Percentiles rank a stretch among this genome's conserved stretches.
These are phyloP conservation scores for Pagetopsis macropterus DNA, from an alignment of 2,797 vertebrate species.

Conservation along the genomic window DNA sequence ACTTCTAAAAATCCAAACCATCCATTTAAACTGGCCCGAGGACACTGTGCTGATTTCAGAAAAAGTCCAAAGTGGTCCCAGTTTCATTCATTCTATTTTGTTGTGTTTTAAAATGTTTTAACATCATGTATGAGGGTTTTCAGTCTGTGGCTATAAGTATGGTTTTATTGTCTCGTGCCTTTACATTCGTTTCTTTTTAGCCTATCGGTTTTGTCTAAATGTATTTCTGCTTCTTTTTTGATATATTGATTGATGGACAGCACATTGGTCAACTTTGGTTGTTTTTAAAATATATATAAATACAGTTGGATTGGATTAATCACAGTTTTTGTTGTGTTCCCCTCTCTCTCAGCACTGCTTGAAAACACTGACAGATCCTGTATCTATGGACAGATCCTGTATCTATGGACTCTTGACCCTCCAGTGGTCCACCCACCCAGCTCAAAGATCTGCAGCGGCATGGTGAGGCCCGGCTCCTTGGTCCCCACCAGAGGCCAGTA, in stretches of 20 bases:
- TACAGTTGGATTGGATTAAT: too few relatives aligned
- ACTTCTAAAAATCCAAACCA: too few relatives aligned
- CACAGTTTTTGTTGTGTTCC: too few relatives aligned
- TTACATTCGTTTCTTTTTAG: too few relatives aligned
- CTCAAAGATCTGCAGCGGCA: constrained; percentile 86
- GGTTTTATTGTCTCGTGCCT: too few relatives aligned
- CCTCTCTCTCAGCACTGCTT: not conserved
- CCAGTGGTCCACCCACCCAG: constrained; percentile 68
- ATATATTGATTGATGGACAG: too few relatives aligned
- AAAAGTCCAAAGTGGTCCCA: not conserved
- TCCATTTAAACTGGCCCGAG: not conserved
- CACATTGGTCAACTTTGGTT: too few relatives aligned
- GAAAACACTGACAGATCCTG: not conserved
- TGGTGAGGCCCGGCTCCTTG: constrained; percentile 76
- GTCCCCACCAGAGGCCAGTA: constrained; percentile 79
- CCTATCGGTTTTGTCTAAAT: too few relatives aligned
- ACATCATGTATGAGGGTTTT: too few relatives aligned
- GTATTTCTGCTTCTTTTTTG: too few relatives aligned
- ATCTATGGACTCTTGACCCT: not conserved
- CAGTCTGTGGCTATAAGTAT: too few relatives aligned
- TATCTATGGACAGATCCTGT: not conserved
- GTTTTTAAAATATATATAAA: too few relatives aligned
- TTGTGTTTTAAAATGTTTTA: not conserved
- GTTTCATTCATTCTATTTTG: not conserved
- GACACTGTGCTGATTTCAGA: not conserved